Evolutionary conservation across 1,140 invertebrate species (phyloP).

Genomic region (Pomacea maculata): DNA sequence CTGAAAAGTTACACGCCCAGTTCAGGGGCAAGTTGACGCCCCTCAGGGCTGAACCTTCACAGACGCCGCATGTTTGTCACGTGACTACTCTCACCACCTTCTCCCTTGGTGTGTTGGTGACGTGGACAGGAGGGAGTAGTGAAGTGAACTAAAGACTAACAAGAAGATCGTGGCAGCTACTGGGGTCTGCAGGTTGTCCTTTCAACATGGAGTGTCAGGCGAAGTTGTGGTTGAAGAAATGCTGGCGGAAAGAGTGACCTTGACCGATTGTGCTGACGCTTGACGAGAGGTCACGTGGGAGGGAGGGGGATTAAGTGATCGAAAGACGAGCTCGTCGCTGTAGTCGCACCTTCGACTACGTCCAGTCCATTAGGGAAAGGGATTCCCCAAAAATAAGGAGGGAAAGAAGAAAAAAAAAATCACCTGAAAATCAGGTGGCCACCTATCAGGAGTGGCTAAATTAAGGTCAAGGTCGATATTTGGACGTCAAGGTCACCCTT

Average conservation of each 20-base stretch:
- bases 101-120: too few species aligned
- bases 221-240: slow-evolving; percentile 12
- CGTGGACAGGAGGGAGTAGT: too few species aligned
- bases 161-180: too few species aligned
- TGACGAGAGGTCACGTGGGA: not conserved
- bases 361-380: not conserved
- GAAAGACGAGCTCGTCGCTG: not conserved
- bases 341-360: not conserved
- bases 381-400: not conserved
- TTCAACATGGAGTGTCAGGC: slow-evolving; percentile 6
- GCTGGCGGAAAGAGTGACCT: not conserved
- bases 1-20: too few species aligned
- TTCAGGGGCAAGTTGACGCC: too few species aligned
- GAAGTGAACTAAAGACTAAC: too few species aligned
- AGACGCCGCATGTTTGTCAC: too few species aligned
- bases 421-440: too few species aligned
- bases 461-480: slow-evolving; percentile 4
- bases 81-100: too few species aligned
- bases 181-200: too few species aligned
- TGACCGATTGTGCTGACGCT: not conserved
- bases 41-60: too few species aligned
- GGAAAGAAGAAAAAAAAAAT: not conserved
- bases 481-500: not conserved
- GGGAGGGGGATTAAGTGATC: not conserved
- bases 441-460: too few species aligned